Base-by-base conservation (phyloP, 2,113 vertebrate genomes). In the Bubo scandiacus region DNA sequence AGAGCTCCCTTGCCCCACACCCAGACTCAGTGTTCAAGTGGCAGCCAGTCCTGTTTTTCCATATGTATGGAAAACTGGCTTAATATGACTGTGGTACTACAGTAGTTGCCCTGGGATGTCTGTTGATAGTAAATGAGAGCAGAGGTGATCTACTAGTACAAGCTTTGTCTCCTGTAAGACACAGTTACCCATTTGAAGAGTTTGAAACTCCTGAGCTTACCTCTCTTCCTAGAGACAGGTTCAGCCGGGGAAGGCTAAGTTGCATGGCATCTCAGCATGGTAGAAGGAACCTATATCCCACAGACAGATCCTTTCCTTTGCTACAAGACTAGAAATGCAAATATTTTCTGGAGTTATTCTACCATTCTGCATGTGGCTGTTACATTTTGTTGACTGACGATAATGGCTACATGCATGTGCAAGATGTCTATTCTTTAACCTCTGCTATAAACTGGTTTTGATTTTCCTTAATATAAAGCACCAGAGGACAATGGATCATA, bases 391-490 rank as follows among this genome's bases (percentile, higher is more conserved):
- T 93, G 85, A 84, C 62, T 78, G 94, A 87, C 15, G 72, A 16
- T n/a, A 82, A 83, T 20, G 73, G 73, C 62, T 67, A 27, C 9
- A 11, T 87, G 51, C 40, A 43, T 14, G n/a, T 91, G 82, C 52
- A 88, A 72, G 66, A 54, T 68, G 80, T 86, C 92, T 73, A 3
- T 79, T 90, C 86, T 85, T 90, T 61, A 93, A 73, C 70, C 62
- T 78, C 67, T 94, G 61, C 36, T 51, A 22, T 63, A 86, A 88
- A 49, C 80, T 95, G 72, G 29, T 96, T 97, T 97, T 91, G 81
- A 96, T 96, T 97, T 89, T 66, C 59, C 34, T 73, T 67, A 82
- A 77, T 92, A 81, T 32, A 96, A 95, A 93, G 81, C 86, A 92
- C 57, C 49, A 83, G 78, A 86, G 49, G 47, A 95, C 87, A 93